Evolutionary conservation across 2,113 vertebrate species (phyloP).

Genomic region (Apodemus speciosus): DNA sequence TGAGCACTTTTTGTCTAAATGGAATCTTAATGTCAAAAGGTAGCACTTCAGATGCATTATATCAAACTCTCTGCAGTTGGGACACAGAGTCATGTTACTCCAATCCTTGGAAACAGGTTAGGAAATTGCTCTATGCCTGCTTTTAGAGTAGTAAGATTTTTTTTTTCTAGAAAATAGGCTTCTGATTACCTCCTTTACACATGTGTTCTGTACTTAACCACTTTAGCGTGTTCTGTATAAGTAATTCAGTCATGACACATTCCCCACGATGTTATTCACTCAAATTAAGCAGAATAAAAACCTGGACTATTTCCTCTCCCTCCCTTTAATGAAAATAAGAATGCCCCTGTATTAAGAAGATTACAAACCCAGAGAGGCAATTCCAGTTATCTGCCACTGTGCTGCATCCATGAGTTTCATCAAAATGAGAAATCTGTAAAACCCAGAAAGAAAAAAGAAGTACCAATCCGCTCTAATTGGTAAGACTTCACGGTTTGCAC

Average conservation of each 20-base stretch:
- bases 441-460: not conserved
- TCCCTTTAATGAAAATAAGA: not conserved
- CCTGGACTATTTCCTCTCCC: not conserved
- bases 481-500: not conserved
- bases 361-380: not conserved
- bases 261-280: conserved; percentile 42
- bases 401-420: not conserved
- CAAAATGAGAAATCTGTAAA: conserved; percentile 29
- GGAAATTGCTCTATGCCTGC: not conserved
- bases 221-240: conserved; percentile 25
- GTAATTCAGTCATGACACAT: conserved; percentile 19
- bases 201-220: conserved; percentile 15
- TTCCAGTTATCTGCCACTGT: not conserved
- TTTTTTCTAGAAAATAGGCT: conserved; percentile 7
- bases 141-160: conserved; percentile 48
- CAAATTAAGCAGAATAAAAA: conserved; percentile 49
- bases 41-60: not conserved
- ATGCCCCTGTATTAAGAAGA: not conserved
- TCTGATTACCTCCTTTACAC: conserved; percentile 19
- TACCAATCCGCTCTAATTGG: not conserved
- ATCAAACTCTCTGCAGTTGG: not conserved
- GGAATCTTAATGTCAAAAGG: conserved; percentile 25
- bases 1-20: not conserved
- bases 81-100: not conserved
- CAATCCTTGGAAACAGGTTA: not conserved